phyloP scores from a whole-genome alignment of 2,113 vertebrate species.

The Poecile atricapillus region DNA sequence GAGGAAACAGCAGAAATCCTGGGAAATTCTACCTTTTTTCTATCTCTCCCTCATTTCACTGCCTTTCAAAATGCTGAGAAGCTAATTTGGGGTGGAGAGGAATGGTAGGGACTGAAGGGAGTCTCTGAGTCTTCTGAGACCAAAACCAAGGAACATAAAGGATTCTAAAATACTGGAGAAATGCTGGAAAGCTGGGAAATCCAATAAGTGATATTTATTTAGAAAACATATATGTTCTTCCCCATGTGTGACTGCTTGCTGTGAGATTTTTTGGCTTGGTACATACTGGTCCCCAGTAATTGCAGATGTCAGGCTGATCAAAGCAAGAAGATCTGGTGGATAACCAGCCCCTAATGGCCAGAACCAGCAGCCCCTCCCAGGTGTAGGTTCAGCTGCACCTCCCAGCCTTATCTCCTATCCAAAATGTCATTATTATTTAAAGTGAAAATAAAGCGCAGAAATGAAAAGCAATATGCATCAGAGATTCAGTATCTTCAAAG shows the following conservation, averaged over 20 bases:
- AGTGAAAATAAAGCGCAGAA: not conserved
- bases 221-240: not conserved
- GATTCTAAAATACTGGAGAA: not conserved
- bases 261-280: not conserved
- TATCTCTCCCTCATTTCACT: not conserved
- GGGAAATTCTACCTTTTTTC: not conserved
- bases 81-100: not conserved
- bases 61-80: not conserved
- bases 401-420: not conserved
- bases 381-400: not conserved
- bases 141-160: not conserved
- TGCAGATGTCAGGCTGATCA: not conserved
- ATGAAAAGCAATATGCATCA: not conserved
- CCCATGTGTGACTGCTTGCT: not conserved
- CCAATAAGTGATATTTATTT: not conserved
- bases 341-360: not conserved
- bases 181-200: not conserved
- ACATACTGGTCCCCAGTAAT: not conserved
- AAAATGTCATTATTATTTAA: not conserved
- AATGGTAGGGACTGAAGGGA: not conserved
- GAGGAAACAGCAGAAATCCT: not conserved
- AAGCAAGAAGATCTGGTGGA: not conserved
- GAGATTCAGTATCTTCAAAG: slow-evolving; percentile 43
- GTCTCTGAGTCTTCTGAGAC: not conserved
- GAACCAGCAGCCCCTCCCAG: not conserved